phyloP scores from a whole-genome alignment of 2,113 vertebrate genomes.

The Amphiprion ocellaris region DNA sequence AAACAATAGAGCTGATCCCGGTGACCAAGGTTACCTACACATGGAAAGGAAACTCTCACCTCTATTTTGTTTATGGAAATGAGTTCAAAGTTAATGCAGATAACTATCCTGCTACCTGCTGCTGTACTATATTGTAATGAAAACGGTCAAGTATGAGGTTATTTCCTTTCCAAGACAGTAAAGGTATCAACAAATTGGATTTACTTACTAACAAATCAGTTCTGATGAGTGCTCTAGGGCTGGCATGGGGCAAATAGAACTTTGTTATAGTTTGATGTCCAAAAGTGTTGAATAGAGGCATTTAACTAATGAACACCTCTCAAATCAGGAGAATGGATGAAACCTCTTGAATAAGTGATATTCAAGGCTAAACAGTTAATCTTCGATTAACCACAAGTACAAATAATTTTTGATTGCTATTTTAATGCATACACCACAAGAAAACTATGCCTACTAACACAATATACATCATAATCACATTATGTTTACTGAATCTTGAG shows the following conservation, averaged over 20 bases:
- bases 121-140: slow-evolving; percentile 81
- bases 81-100: slow-evolving; percentile 82
- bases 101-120: slow-evolving; percentile 85
- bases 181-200: background rate
- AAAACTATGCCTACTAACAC: background rate
- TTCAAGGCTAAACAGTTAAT: background rate
- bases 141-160: background rate
- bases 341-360: too few species aligned
- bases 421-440: background rate
- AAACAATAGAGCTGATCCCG: slow-evolving; percentile 86
- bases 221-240: background rate
- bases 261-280: background rate
- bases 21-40: slow-evolving; percentile 83
- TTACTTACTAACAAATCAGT: background rate
- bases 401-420: background rate
- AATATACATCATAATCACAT: background rate
- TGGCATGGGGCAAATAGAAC: background rate
- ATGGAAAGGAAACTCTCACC: slow-evolving; percentile 81
- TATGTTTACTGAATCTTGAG: background rate
- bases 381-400: too few species aligned
- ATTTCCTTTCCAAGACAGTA: background rate
- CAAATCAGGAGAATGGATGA: too few species aligned
- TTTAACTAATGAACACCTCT: too few species aligned
- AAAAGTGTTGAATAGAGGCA: background rate
- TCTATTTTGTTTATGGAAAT: slow-evolving; percentile 86